Evolutionary conservation across 2,113 vertebrate species (phyloP).

Genomic region (Arizona elegans): DNA sequence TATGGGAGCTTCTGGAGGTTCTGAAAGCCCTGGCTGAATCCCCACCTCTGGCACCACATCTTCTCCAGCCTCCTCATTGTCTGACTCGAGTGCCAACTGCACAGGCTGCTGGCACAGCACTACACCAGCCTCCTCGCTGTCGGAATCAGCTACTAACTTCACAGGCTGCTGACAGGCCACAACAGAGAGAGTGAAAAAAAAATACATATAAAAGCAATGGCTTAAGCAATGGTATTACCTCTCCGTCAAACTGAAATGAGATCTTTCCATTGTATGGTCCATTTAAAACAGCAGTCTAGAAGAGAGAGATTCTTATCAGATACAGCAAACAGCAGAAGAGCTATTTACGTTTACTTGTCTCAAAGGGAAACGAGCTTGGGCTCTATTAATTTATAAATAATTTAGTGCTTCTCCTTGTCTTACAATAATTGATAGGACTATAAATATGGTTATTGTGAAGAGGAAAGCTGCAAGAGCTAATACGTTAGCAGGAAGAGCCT

Average conservation of each 20-base stretch:
- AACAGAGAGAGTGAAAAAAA: neutral
- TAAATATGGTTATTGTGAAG: constrained; percentile 20
- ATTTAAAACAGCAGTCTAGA: constrained; percentile 8
- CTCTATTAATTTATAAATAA: constrained; percentile 43
- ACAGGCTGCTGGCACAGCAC: too few species aligned
- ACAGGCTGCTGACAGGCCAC: too few species aligned
- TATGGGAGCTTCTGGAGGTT: too few species aligned
- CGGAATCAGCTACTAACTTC: too few species aligned
- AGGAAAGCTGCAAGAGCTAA: constrained; percentile 15
- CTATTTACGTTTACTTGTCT: neutral
- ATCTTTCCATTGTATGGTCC: neutral
- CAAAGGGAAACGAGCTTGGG: constrained; percentile 18
- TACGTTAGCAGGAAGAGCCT: constrained; percentile 19
- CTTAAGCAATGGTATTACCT: constrained; percentile 24
- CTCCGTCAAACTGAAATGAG: constrained; percentile 16
- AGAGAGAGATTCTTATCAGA: neutral
- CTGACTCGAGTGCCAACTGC: too few species aligned
- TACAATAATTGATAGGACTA: constrained; percentile 27
- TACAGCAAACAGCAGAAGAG: neutral
- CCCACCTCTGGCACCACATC: too few species aligned
- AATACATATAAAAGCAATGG: neutral
- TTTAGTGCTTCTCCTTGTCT: constrained; percentile 8
- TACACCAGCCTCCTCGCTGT: too few species aligned
- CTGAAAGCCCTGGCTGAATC: too few species aligned
- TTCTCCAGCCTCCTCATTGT: too few species aligned